These are phyloP conservation scores for Labia minor DNA, from an alignment of 2,888 invertebrate genomes.

Conservation along the genomic window DNA sequence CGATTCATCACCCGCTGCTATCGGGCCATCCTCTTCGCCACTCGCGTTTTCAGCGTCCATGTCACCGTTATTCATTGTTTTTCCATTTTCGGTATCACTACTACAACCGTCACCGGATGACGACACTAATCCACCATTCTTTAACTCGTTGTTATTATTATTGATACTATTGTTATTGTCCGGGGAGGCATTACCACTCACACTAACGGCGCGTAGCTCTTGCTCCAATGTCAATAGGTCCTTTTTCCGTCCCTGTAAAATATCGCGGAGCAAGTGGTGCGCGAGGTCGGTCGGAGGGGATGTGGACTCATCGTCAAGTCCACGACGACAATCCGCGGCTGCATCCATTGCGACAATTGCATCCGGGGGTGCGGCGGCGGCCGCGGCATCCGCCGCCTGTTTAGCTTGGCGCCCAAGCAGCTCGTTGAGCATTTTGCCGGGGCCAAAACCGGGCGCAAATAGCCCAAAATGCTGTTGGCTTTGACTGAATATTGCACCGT, in stretches of 20 bases:
- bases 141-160: conserved; percentile 42
- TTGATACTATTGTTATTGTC: conserved; percentile 43
- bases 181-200: conserved; percentile 35
- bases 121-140: conserved; percentile 27
- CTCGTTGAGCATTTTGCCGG: conserved; percentile 86
- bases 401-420: conserved; percentile 63
- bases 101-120: conserved; percentile 22
- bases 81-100: conserved; percentile 27
- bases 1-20: conserved; percentile 46
- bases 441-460: conserved; percentile 59
- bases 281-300: conserved; percentile 38
- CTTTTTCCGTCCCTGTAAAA: conserved; percentile 79
- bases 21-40: conserved; percentile 33
- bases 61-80: conserved; percentile 28
- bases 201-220: conserved; percentile 43
- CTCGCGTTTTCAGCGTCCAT: conserved; percentile 25
- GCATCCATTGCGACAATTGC: conserved; percentile 24
- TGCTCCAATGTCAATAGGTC: conserved; percentile 61
- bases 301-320: conserved; percentile 34
- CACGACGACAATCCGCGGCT: conserved; percentile 32
- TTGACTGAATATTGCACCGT: conserved; percentile 69
- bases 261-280: conserved; percentile 81
- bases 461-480: conserved; percentile 63
- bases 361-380: conserved; percentile 33
- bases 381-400: conserved; percentile 52